Base-by-base conservation (phyloP, 1,140 invertebrate genomes). In the Maconellicoccus hirsutus region DNA sequence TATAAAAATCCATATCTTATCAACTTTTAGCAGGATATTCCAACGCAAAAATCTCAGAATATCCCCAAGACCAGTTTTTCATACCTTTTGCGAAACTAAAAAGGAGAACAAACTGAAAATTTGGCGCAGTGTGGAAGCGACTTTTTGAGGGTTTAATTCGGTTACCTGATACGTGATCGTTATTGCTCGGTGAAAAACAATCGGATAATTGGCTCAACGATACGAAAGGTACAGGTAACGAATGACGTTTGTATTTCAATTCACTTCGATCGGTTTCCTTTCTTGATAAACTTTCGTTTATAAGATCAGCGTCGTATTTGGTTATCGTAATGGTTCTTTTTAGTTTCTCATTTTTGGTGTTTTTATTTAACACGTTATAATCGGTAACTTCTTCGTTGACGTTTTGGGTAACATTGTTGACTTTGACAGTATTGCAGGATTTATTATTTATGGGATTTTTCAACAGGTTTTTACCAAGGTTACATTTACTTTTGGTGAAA, bases 211-310 rank as follows among this genome's bases (percentile, higher is more conserved):
- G 61, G 25, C 61, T 66, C 10, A 66, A 22, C 4, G 61, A 66
- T 25, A 66, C 61, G 25, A 66, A 66, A 8, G 61, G 10, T 16
- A 26, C 61, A 23, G 61, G 61, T 66, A 66, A 66, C 61, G 61
- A 66, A 66, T 66, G 22, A 8, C 61, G 22, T 66, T 66, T 66
- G n/a, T 8, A 52, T 52, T 52, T 52, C 42, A 2, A 14, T 3
- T 8, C 4, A 19, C n/a, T 16, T 16, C 2, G 3, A 16, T 3
- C n/a, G n/a, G 10, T 19, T 6, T 52, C 6, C 10, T 52, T 59
- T 3, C 29, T 33, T 3, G 29, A 6, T 52, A 52, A 14, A 52
- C n/a, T 52, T 8, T 12, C 10, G 19, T 66, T 66, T 4, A 26
- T 25, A 4, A 26, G 10, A 25, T 66, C 22, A 22, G 25, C 22